Percentiles rank a stretch among this genome's conserved stretches.
Evolutionary conservation across 2,113 vertebrate species (phyloP).

Genomic region (Cyrtonyx montezumae): DNA sequence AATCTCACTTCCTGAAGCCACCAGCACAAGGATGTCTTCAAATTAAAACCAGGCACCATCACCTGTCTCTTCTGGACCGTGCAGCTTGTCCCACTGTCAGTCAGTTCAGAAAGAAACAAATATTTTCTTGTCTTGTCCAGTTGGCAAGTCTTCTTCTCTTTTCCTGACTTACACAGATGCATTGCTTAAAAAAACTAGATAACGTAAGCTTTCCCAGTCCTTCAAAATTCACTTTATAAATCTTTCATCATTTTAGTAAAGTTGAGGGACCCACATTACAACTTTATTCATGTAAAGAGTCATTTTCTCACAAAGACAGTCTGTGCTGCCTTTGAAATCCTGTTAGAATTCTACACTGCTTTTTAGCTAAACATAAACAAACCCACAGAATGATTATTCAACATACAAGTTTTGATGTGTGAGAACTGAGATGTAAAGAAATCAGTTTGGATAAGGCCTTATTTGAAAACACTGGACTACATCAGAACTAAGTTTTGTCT

Average conservation of each 20-base stretch:
- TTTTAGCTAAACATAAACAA: not conserved
- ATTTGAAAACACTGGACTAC: not conserved
- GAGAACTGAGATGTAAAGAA: not conserved
- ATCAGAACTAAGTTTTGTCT: not conserved
- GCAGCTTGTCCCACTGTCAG: not conserved
- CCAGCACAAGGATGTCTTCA: not conserved
- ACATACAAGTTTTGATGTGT: rapidly evolving
- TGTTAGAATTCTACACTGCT: not conserved
- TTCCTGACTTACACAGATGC: not conserved
- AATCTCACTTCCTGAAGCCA: constrained; percentile 22
- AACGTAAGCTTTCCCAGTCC: not conserved
- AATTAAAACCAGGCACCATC: not conserved
- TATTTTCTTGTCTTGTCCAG: not conserved
- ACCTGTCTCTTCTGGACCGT: not conserved
- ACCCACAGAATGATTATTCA: not conserved
- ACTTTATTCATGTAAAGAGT: not conserved
- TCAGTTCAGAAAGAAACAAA: not conserved
- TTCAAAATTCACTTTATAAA: not conserved
- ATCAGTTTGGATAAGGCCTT: not conserved
- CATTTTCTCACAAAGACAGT: not conserved
- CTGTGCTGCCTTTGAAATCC: not conserved
- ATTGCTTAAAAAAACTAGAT: not conserved
- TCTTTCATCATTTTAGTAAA: not conserved
- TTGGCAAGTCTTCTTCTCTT: not conserved
- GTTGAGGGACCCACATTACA: not conserved